These are phyloP conservation scores for Vireo griseus DNA, from an alignment of 2,797 vertebrate species.

Conservation along the genomic window DNA sequence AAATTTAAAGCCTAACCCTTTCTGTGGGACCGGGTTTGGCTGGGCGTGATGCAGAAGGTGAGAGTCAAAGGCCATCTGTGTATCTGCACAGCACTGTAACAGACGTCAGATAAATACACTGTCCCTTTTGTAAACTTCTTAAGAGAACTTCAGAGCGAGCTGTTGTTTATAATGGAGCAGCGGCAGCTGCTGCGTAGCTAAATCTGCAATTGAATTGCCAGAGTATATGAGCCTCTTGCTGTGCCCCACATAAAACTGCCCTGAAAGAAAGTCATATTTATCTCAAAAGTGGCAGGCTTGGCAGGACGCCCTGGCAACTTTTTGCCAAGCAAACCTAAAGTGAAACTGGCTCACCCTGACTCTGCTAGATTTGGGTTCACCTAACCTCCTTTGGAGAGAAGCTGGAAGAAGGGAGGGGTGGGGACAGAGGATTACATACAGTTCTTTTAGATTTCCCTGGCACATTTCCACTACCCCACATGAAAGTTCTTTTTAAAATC, in stretches of 20 bases:
- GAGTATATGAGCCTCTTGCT: neutral
- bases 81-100: neutral
- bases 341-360: neutral
- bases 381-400: neutral
- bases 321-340: neutral
- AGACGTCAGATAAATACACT: slow-evolving; percentile 26
- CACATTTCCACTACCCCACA: neutral
- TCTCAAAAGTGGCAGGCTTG: slow-evolving; percentile 28
- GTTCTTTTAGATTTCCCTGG: neutral
- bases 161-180: neutral
- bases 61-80: slow-evolving; percentile 36
- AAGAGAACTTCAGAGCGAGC: neutral
- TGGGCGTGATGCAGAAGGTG: slow-evolving; percentile 18
- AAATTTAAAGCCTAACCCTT: neutral
- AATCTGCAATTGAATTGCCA: slow-evolving; percentile 46
- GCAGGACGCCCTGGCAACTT: neutral
- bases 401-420: neutral
- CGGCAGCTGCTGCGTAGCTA: slow-evolving; percentile 27
- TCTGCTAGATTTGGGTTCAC: neutral
- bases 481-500: slow-evolving; percentile 32
- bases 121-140: slow-evolving; percentile 30
- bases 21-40: neutral
- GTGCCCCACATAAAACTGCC: slow-evolving; percentile 11
- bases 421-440: neutral
- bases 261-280: slow-evolving; percentile 39